phyloP scores from a whole-genome alignment of 2,797 vertebrate species.

The Leucoraja ocellata region DNA sequence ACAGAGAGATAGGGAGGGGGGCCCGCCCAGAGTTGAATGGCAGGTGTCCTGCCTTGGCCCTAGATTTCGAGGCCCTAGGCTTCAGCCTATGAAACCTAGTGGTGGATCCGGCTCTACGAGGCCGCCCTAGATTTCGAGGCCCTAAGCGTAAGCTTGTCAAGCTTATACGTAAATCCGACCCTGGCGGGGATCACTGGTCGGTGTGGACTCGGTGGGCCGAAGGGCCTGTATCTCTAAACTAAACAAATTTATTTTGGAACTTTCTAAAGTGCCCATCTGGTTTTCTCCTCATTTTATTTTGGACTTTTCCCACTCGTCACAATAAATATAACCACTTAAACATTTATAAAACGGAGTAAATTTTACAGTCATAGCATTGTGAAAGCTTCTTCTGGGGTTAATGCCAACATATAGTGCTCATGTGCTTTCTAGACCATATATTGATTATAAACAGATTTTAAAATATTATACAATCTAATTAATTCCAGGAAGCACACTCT shows the following conservation, averaged over 20 bases:
- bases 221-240: too few species aligned
- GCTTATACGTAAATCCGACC: too few species aligned
- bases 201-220: too few species aligned
- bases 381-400: background rate
- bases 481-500: background rate
- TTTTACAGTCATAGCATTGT: background rate
- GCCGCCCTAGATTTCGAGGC: too few species aligned
- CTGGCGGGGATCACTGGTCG: too few species aligned
- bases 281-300: constrained; percentile 1
- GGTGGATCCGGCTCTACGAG: too few species aligned
- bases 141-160: too few species aligned
- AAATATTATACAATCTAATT: background rate
- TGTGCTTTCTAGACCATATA: background rate
- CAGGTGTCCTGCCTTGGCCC: too few species aligned
- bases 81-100: too few species aligned
- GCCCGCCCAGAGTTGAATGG: too few species aligned
- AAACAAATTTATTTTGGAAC: background rate
- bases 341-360: background rate
- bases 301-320: background rate
- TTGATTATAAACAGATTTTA: background rate
- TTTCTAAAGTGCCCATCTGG: background rate
- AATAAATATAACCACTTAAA: background rate
- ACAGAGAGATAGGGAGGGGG: too few species aligned
- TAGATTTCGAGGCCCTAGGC: too few species aligned
- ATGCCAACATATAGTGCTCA: background rate